Conservation (phyloP, 2,888 invertebrate genomes). For the Pegoplata infirma region DNA sequence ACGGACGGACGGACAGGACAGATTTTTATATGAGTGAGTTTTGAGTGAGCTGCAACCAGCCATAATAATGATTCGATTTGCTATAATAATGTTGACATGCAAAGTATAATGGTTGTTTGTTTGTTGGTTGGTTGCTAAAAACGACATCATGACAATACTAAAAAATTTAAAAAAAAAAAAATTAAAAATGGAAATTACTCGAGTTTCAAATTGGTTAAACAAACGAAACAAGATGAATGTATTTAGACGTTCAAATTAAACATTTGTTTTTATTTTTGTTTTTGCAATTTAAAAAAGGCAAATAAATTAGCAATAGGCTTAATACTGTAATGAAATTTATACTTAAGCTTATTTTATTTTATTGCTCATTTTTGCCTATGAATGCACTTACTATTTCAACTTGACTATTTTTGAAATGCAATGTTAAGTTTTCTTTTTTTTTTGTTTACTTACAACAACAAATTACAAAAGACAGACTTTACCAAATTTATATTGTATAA, state of each 20-base stretch:
- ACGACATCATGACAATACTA: constrained; percentile 4
- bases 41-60: constrained; percentile 74
- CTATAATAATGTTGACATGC: constrained; percentile 72
- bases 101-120: constrained; percentile 33
- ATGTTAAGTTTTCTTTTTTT: constrained; percentile 21
- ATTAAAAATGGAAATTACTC: background rate
- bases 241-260: background rate
- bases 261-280: too few species aligned
- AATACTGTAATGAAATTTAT: constrained; percentile 34
- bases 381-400: background rate
- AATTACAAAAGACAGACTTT: background rate
- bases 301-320: constrained; percentile 34
- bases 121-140: constrained; percentile 3
- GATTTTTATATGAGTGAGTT: constrained; percentile 68
- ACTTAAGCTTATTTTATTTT: constrained; percentile 6
- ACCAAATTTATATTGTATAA: constrained; percentile 12
- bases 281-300: constrained; percentile 12
- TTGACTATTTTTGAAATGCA: constrained; percentile 4
- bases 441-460: background rate
- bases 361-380: background rate
- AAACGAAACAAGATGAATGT: background rate
- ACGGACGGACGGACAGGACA: constrained; percentile 29
- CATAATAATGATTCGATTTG: constrained; percentile 76
- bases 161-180: background rate
- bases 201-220: background rate